Evolutionary conservation across 1,140 invertebrate genomes (phyloP), one percentile per base, ranked within the genome.

Genomic region (Lutraria rhynchaena): DNA sequence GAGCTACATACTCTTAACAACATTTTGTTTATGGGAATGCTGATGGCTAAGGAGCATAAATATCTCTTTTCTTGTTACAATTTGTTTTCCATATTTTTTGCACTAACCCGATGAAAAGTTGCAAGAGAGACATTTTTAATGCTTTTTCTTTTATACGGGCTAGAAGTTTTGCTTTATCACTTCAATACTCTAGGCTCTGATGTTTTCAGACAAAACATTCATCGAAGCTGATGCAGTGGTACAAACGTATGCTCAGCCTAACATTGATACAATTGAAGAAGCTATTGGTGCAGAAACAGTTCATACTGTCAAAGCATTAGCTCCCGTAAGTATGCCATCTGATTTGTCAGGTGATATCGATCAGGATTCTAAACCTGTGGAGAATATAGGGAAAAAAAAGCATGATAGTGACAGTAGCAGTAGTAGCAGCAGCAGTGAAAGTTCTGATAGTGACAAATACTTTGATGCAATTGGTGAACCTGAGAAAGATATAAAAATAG

Each of bases 391-490:
- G 15, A 67, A 67, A 67, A 22, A 67, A 17, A 67, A 44, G 27
- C 17, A 22, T 22, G 65, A 29, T n/a, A 71, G 46, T 11, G 24
- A 44, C 53, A n/a, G n/a, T n/a, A 44, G 31, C 1, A 57, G 51
- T 37, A 58, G 5, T 7, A 29, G 44, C 37, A 44, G 53, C 35
- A 57, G 70, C 4, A 74, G 53, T 19, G 53, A 49, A 22, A 58
- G 35, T 24, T 3, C 1, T 33, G 31, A 37, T 19, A 29, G 22
- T 41, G 70, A 74, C 4, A 24, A 74, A 31, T 74, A 58, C 41
- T 74, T 74, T 74, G 70, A 74, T 24, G 31, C 70, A 5, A 24
- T 49, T 31, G 55, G 9, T 17, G 44, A 60, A 57, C 55, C 55
- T 15, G 70, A 57, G 17, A 46, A 1, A 11, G 61, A 65, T 65